Percentiles rank a stretch among this genome's conserved stretches.
These are phyloP conservation scores for Polypterus senegalus DNA, from an alignment of 2,113 vertebrate species.

Conservation along the genomic window DNA sequence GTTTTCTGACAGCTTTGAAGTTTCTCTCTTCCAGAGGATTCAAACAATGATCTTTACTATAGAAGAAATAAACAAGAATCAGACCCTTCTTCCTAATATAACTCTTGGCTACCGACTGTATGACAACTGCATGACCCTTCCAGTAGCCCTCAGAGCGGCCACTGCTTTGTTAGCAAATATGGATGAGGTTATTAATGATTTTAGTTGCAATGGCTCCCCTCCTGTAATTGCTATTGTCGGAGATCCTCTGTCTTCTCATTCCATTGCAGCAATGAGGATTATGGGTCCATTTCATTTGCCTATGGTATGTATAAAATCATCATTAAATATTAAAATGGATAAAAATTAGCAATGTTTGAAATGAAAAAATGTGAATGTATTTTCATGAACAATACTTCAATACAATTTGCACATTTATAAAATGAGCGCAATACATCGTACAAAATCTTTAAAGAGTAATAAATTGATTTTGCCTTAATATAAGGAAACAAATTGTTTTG, in stretches of 20 bases:
- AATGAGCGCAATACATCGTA: no score
- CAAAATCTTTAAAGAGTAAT: no score
- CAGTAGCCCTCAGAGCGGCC: not conserved
- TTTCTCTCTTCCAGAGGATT: slow-evolving; percentile 5
- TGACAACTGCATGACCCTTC: not conserved
- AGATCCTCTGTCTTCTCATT: slow-evolving; percentile 8
- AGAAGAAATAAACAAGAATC: slow-evolving; percentile 8
- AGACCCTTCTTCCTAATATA: slow-evolving; percentile 5
- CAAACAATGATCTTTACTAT: slow-evolving; percentile 11
- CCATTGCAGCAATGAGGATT: slow-evolving; percentile 1
- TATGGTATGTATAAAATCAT: slow-evolving; percentile 3
- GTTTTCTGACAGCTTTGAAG: not conserved
- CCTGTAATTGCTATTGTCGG: slow-evolving; percentile 3
- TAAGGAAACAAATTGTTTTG: no score
- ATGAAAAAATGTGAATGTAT: no score
- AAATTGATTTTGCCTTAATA: no score
- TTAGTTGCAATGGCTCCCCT: not conserved
- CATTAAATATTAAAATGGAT: not conserved
- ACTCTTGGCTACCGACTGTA: slow-evolving; percentile 6
- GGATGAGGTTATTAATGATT: not conserved
- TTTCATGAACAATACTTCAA: no score
- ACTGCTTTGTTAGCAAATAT: not conserved
- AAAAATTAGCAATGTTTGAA: no score
- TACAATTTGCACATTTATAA: no score
- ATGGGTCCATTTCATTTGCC: slow-evolving; percentile 4